These are phyloP conservation scores for Ailuropoda melanoleuca DNA, from an alignment of 2,113 vertebrate genomes.

Conservation along the genomic window DNA sequence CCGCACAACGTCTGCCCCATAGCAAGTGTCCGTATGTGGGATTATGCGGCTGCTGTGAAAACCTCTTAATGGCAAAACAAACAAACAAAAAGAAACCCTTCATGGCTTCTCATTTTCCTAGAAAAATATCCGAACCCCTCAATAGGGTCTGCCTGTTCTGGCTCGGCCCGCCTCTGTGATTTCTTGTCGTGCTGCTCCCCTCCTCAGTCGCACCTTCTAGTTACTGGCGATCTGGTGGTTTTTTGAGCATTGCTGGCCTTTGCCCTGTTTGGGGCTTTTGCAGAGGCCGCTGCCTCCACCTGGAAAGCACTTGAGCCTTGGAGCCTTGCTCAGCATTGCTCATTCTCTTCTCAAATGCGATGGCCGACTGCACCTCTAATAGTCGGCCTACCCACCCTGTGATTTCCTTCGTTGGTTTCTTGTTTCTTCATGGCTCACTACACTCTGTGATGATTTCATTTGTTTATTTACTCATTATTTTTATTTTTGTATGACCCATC, in stretches of 20 bases:
- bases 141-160: too few relatives aligned
- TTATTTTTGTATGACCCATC: background rate
- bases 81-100: background rate
- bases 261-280: too few relatives aligned
- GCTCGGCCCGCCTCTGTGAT: background rate
- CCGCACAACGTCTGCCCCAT: background rate
- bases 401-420: background rate
- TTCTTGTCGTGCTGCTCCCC: background rate
- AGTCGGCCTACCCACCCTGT: too few relatives aligned
- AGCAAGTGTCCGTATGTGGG: background rate
- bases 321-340: background rate
- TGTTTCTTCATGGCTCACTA: background rate
- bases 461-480: background rate
- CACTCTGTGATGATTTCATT: background rate
- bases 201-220: background rate
- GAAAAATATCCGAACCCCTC: background rate
- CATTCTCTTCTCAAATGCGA: background rate
- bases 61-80: too few relatives aligned
- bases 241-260: too few relatives aligned
- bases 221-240: rapidly evolving
- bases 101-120: background rate
- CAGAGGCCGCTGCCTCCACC: background rate
- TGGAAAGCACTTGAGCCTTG: rapidly evolving
- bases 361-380: rapidly evolving
- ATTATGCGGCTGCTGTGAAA: background rate